These are phyloP conservation scores for Sphaeramia orbicularis DNA, from an alignment of 2,797 vertebrate genomes.

Conservation along the genomic window DNA sequence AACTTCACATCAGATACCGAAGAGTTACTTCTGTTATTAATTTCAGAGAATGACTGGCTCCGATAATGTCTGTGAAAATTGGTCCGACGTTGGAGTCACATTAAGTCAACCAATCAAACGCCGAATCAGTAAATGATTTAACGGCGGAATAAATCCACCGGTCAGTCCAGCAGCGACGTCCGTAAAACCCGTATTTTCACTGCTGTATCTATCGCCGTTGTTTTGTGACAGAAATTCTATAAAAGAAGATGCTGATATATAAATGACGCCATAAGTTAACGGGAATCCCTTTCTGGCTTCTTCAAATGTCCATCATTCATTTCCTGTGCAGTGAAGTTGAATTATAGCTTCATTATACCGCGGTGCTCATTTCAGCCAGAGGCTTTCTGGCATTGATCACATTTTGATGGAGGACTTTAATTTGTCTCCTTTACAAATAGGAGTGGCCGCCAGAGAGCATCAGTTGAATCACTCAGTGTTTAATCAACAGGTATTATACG, in stretches of 20 bases:
- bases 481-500: constrained; percentile 78
- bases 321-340: constrained; percentile 72
- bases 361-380: constrained; percentile 67
- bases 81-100: constrained; percentile 20
- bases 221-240: constrained; percentile 8
- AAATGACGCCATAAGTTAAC: constrained; percentile 38
- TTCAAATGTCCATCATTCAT: constrained; percentile 68
- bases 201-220: constrained; percentile 7
- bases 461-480: constrained; percentile 67
- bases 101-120: constrained; percentile 9
- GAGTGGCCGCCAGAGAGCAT: constrained; percentile 72
- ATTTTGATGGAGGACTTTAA: constrained; percentile 80
- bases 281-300: constrained; percentile 48
- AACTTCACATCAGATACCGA: neutral
- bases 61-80: constrained; percentile 24
- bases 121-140: constrained; percentile 17
- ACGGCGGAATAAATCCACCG: neutral
- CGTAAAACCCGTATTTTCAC: neutral
- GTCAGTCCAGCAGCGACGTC: neutral
- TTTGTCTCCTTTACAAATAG: constrained; percentile 82
- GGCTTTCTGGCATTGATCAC: constrained; percentile 78
- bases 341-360: constrained; percentile 77
- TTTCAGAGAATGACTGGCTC: constrained; percentile 19
- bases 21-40: constrained; percentile 21
- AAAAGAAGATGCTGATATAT: constrained; percentile 37